Evolutionary conservation across 2,113 vertebrate genomes (phyloP).

Genomic region (Danio rerio): DNA sequence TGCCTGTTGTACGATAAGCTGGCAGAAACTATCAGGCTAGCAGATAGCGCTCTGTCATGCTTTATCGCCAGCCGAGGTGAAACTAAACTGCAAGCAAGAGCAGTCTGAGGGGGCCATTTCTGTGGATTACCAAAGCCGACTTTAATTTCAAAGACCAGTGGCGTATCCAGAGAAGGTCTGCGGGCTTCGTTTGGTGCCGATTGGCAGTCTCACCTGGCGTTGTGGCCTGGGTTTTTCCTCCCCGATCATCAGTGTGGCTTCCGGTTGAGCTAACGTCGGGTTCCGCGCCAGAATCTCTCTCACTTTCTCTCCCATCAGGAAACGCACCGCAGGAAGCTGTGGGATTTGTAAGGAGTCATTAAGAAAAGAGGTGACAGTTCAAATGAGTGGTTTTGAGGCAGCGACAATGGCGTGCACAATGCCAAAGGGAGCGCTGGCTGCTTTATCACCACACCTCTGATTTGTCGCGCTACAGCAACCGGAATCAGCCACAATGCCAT

Average conservation of each 20-base stretch:
- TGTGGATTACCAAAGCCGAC: slow-evolving; percentile 80
- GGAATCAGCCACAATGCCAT: slow-evolving; percentile 46
- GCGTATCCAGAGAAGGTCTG: slow-evolving; percentile 78
- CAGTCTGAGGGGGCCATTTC: slow-evolving; percentile 78
- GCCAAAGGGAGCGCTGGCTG: slow-evolving; percentile 53
- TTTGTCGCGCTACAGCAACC: slow-evolving; percentile 34
- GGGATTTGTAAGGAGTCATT: slow-evolving; percentile 72
- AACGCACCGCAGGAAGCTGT: slow-evolving; percentile 62
- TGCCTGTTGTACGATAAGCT: slow-evolving; percentile 80
- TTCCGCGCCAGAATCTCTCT: slow-evolving; percentile 55
- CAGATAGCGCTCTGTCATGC: slow-evolving; percentile 81
- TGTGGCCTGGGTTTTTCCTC: slow-evolving; percentile 67
- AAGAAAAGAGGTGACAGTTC: slow-evolving; percentile 68
- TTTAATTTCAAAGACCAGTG: slow-evolving; percentile 87
- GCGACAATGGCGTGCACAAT: slow-evolving; percentile 55
- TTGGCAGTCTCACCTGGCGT: slow-evolving; percentile 73
- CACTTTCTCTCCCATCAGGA: slow-evolving; percentile 59
- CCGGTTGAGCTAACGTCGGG: slow-evolving; percentile 62
- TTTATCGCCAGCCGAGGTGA: slow-evolving; percentile 81
- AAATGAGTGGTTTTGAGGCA: slow-evolving; percentile 62
- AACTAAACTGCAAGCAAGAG: slow-evolving; percentile 81
- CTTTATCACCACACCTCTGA: slow-evolving; percentile 57
- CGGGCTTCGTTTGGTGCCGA: slow-evolving; percentile 74
- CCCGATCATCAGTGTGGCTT: slow-evolving; percentile 46
- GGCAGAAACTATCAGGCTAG: slow-evolving; percentile 77